phyloP scores from a whole-genome alignment of 2,113 vertebrate genomes.

The Lichenostomus cassidix region DNA sequence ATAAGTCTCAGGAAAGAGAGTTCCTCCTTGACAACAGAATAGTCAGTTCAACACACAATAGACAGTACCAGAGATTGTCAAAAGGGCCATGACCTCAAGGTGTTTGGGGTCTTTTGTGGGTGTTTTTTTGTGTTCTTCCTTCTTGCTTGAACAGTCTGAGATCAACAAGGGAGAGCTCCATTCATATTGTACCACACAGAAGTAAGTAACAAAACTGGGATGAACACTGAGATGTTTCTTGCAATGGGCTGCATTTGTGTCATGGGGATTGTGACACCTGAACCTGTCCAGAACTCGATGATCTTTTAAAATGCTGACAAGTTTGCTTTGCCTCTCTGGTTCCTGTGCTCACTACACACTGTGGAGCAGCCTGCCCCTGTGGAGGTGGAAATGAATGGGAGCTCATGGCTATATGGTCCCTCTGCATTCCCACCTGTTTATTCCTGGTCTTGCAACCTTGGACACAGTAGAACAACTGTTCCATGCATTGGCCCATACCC shows the following conservation, averaged over 20 bases:
- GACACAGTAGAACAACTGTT: background rate
- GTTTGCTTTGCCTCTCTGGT: background rate
- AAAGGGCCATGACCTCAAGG: background rate
- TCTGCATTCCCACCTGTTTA: background rate
- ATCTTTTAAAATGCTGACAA: background rate
- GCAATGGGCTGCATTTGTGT: background rate
- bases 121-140: background rate
- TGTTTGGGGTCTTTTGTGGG: background rate
- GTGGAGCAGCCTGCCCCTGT: background rate
- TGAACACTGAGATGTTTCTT: background rate
- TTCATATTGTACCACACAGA: fast-evolving
- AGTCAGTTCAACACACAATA: background rate
- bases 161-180: background rate
- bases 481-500: background rate
- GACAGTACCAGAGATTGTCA: background rate
- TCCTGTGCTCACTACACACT: background rate
- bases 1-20: background rate
- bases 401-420: background rate
- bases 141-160: background rate
- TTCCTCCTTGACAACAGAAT: background rate
- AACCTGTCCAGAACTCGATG: background rate
- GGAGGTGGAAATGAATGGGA: background rate
- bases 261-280: background rate
- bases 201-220: background rate
- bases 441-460: background rate